A percentile compares a stretch with the other conserved stretches of the same genome.
Conservation (phyloP, 2,888 invertebrate species). For the Syritta pipiens region DNA sequence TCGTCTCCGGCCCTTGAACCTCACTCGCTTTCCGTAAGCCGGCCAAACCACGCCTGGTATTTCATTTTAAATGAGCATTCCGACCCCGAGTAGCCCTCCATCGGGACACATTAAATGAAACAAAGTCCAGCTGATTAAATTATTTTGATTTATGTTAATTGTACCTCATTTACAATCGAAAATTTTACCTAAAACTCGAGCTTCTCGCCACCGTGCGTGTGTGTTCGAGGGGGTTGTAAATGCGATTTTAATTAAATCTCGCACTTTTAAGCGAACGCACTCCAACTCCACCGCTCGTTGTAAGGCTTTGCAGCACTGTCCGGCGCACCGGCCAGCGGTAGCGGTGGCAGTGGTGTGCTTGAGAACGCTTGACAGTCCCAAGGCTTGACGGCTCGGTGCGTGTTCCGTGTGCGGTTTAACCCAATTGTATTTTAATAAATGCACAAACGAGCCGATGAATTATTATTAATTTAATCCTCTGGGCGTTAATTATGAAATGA, state of each 20-base stretch:
- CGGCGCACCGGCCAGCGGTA: background rate
- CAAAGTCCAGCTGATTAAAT: constrained; percentile 33
- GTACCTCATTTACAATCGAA: constrained; percentile 36
- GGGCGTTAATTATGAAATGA: constrained; percentile 66
- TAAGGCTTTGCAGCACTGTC: background rate
- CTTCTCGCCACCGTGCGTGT: too few species aligned
- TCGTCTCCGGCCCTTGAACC: too few species aligned
- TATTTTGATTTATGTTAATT: constrained; percentile 63
- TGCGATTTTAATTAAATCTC: constrained; percentile 58
- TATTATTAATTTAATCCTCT: constrained; percentile 65
- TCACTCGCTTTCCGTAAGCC: too few species aligned
- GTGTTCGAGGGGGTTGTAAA: constrained; percentile 32
- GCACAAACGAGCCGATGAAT: constrained; percentile 64
- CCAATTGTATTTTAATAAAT: constrained; percentile 67
- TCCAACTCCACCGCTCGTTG: background rate
- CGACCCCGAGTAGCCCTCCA: background rate
- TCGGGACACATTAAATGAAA: constrained; percentile 24
- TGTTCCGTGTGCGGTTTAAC: constrained; percentile 52
- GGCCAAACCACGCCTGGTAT: too few species aligned
- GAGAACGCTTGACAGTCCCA: constrained; percentile 40
- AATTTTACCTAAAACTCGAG: constrained; percentile 40
- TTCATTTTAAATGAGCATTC: too few species aligned
- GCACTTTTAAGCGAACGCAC: constrained; percentile 23
- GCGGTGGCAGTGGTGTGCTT: constrained; percentile 20
- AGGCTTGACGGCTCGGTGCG: constrained; percentile 29